These are phyloP conservation scores for Aspidiotus destructor DNA, from an alignment of 2,888 invertebrate species.

Conservation along the genomic window DNA sequence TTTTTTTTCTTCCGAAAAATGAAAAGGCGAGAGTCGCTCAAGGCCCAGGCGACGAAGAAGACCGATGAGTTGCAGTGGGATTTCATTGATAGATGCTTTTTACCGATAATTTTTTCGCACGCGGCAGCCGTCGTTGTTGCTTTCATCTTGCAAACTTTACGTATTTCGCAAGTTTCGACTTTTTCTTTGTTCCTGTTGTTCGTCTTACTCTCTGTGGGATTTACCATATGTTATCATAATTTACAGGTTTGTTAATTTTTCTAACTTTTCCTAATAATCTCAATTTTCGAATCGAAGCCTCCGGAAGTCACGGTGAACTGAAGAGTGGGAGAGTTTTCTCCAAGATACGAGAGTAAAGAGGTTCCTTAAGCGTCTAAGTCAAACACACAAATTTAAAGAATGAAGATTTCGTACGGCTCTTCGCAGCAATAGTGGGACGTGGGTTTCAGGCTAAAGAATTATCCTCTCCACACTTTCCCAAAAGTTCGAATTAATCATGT, in stretches of 20 bases:
- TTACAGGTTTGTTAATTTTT: constrained; percentile 55
- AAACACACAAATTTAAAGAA: too few species aligned
- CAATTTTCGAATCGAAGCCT: neutral
- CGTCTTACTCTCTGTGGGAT: constrained; percentile 57
- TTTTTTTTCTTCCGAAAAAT: constrained; percentile 3
- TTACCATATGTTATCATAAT: constrained; percentile 66
- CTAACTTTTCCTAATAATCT: neutral
- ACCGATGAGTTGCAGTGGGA: constrained; percentile 48
- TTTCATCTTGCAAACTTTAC: constrained; percentile 58
- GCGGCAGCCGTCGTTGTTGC: constrained; percentile 67
- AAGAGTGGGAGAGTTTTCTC: too few species aligned
- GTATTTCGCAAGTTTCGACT: constrained; percentile 64
- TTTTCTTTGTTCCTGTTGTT: constrained; percentile 71
- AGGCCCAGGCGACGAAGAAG: constrained; percentile 38
- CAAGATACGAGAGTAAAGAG: too few species aligned
- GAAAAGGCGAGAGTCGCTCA: constrained; percentile 28
- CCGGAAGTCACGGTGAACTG: neutral
- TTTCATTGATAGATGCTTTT: constrained; percentile 59
- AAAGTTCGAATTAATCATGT: too few species aligned
- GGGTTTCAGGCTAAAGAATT: too few species aligned
- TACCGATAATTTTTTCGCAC: constrained; percentile 70
- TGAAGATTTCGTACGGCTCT: too few species aligned
- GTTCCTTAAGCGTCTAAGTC: too few species aligned
- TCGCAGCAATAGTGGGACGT: too few species aligned
- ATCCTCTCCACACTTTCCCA: too few species aligned